Conservation (phyloP, 2,888 invertebrate genomes). For the Poecilus cupreus region DNA sequence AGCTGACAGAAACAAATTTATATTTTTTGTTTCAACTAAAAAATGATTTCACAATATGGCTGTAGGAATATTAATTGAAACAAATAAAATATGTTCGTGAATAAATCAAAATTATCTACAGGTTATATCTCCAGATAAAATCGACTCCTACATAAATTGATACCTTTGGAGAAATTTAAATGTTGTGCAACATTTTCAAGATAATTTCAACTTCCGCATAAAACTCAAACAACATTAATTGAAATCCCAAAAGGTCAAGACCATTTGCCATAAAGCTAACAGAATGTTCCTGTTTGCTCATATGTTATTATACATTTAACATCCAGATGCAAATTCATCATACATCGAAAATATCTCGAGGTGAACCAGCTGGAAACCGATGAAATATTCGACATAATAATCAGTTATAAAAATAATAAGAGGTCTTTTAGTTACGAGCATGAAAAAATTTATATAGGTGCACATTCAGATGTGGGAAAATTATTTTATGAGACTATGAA, state of each 20-base stretch:
- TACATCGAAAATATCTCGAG: conserved; percentile 9
- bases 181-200: conserved; percentile 24
- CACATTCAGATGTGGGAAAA: conserved; percentile 12
- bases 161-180: conserved; percentile 30
- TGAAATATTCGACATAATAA: conserved; percentile 30
- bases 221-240: neutral
- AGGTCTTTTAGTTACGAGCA: neutral
- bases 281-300: conserved; percentile 1
- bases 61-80: conserved; percentile 4
- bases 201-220: conserved; percentile 32
- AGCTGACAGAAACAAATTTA: neutral
- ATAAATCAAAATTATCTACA: conserved; percentile 19
- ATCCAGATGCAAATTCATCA: conserved; percentile 13
- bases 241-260: conserved; percentile 35
- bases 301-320: conserved; percentile 29
- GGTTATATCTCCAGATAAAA: neutral
- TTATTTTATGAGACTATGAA: neutral
- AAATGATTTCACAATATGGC: neutral
- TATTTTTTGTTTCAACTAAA: neutral
- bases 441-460: conserved; percentile 1
- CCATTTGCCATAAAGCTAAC: conserved; percentile 9
- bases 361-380: conserved; percentile 20
- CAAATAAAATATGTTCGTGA: conserved; percentile 1
- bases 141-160: neutral
- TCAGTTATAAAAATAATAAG: conserved; percentile 3